Base-by-base conservation (phyloP, 2,888 invertebrate genomes). In the Carterocephalus palaemon region DNA sequence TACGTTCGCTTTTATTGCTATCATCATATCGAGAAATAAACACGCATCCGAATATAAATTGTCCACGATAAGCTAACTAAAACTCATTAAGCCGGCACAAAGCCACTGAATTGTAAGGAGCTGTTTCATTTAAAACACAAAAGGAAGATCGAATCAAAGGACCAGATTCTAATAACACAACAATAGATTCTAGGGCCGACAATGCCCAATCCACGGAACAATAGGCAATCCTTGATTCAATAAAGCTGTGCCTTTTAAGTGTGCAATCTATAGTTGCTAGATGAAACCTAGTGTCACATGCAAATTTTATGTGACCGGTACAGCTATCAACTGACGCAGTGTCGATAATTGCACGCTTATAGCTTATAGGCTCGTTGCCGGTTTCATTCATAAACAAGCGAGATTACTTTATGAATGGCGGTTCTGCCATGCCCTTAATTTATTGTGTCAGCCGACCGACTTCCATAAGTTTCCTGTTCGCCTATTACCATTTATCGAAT, bases 331-430 rank as follows among this genome's bases (percentile, higher is more conserved):
- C 64, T 59, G 71, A 70, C 70, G 70, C 71, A 70, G 74, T 73
- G 76, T 66, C 73, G 65, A 70, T 79, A 82, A 81, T 83, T 78
- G 75, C 68, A 70, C 69, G 70, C 66, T 72, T 70, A 65, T 64
- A 63, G 70, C 66, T 72, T 70, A 65, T 64, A 63, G 59, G 56
- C 61, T 59, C 54, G 61, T 56, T 67, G 67, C 64, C 64, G 61
- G 70, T 70, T 80, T 77, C 85, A 86, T 86, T 86, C 85, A 86
- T 82, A 83, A 85, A 77, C 74, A 74, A 75, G 70, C 69, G 59
- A 71, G 70, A 75, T 70, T 69, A 63, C 68, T 70, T 82, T 78
- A 78, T 85, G 84, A 84, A 85, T 85, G 84, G 70, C 70, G 62
- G 67, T 65, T 65, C 64, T 59, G 60, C 57, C 66, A 64, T 70